Percentiles rank a stretch among this genome's conserved stretches.
These are phyloP conservation scores for Cantharis lateralis DNA, from an alignment of 2,888 invertebrate species.

Conservation along the genomic window DNA sequence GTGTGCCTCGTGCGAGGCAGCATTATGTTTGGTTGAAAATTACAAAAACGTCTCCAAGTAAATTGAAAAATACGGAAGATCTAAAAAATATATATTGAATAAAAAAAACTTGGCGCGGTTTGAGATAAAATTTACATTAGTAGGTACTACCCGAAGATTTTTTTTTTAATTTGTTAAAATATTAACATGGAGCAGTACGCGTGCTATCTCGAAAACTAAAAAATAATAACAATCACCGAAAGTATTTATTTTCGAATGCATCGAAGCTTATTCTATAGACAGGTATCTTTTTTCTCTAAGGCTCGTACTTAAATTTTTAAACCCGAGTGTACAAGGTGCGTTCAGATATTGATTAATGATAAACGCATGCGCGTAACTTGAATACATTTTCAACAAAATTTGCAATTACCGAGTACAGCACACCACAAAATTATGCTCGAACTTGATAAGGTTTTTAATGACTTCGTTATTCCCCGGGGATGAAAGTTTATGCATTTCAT, in stretches of 20 bases:
- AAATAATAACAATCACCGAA: neutral
- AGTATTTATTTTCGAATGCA: neutral
- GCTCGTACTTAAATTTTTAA: constrained; percentile 37
- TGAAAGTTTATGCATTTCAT: constrained; percentile 30
- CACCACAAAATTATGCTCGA: constrained; percentile 54
- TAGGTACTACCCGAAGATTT: neutral
- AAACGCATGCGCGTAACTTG: constrained; percentile 44
- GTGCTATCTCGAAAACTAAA: neutral
- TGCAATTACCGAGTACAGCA: constrained; percentile 56
- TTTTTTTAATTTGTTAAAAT: neutral
- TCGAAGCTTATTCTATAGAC: constrained; percentile 3
- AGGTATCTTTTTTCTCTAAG: constrained; percentile 20
- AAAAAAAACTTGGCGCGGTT: neutral
- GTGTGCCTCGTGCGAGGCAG: neutral
- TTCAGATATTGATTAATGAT: constrained; percentile 47
- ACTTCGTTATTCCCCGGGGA: constrained; percentile 30
- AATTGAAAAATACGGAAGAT: neutral
- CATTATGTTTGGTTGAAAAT: neutral
- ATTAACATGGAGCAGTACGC: neutral
- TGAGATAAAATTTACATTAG: neutral
- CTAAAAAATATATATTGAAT: neutral
- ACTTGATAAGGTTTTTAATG: constrained; percentile 40
- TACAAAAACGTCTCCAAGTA: neutral
- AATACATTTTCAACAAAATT: constrained; percentile 51
- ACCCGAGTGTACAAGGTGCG: constrained; percentile 43